Evolutionary conservation across 1,140 invertebrate species (phyloP), one percentile per base, ranked within the genome.

Genomic region (Drosophila eugracilis): DNA sequence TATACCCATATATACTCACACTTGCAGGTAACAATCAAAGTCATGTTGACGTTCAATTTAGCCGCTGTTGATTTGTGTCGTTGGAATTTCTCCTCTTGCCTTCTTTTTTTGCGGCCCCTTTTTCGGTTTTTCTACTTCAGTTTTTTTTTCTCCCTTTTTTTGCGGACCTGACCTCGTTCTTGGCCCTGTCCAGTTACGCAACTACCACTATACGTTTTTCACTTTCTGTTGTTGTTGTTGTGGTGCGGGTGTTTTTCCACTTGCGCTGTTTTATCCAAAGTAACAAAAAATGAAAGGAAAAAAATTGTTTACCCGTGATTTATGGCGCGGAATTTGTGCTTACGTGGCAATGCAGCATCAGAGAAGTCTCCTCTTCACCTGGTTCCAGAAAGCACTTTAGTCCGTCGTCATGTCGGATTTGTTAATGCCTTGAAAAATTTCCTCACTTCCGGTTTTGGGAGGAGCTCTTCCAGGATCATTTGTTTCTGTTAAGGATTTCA

Each of bases 31-130:
- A 75, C 80, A 84, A 84, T 84, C 79, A 85, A 85, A 84, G 76
- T 63, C 72, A 85, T 85, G 80, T 84, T 84, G 80, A 85, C 80
- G 80, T 85, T 79, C 80, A 84, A 84, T 84, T 84, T 85, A 57
- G 80, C 49, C 57, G 80, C 76, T 76, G 80, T 79, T 84, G 80
- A 85, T 84, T 84, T 85, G 80, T 84, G 79, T 84, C 75, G 75
- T 55, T 37, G 55, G 21, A 60, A 78, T 78, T 78, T 34, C 24
- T n/a, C 17, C 60, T 47, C n/a, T 24, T 24, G 12, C 36, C 39
- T 15, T 36, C 42, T 37, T 14, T 49, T 53, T 47, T 47, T 45
- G 14, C 34, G 17, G 47, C 30, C 26, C 26, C 26, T 63, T 26
- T 76, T 41, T 59, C n/a, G 24, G 49, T 17, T 45, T 55, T 41